Base-by-base conservation (phyloP, 2,113 vertebrate species). In the Chlamydotis undulata region DNA sequence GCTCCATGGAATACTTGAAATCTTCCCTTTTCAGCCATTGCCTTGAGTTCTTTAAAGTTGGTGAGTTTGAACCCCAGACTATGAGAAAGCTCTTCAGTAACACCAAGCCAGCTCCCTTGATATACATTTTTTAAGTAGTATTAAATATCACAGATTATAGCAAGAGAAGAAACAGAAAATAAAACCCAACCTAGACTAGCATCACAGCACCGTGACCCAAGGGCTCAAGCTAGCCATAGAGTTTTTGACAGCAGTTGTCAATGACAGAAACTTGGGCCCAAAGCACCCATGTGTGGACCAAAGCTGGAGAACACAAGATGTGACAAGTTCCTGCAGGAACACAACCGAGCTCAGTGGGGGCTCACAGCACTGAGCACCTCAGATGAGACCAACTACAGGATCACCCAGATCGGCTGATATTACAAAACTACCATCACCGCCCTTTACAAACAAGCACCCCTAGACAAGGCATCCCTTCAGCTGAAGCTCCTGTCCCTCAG, bases 401-500 rank as follows among this genome's bases (percentile, higher is more conserved):
- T 55, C 69, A 65, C 43, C 41, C 86, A 50, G 71, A 87, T 7
- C 13, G 0, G 33, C 52, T 52, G 67, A 47, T n/a, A 25, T 6
- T 41, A 52, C 68, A 70, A 78, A 83, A 68, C 65, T 73, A 87
- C 80, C 84, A 69, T 43, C 75, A 16, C 60, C 2, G 1, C 68
- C 79, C 86, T 86, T 92, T 79, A 61, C 95, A 97, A 96, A 97
- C 93, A 97, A 88, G 68, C 70, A 77, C 60, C 76, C 82, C 52
- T 3, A 90, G 56, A 97, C 90, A 97, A 97, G 91, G 93, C 89
- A 71, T 37, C 87, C 90, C 93, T 96, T 97, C 95, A 96, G 79
- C 68, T 31, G 15, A 12, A 87, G 75, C 78, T 91, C 73, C 95
- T 63, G 91, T 74, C 60, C 79, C 96, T 86, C 95, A 49, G 93